Percentiles rank a stretch among this genome's conserved stretches.
Evolutionary conservation across 2,888 invertebrate species (phyloP).

Genomic region (Linnaemya vulpina): DNA sequence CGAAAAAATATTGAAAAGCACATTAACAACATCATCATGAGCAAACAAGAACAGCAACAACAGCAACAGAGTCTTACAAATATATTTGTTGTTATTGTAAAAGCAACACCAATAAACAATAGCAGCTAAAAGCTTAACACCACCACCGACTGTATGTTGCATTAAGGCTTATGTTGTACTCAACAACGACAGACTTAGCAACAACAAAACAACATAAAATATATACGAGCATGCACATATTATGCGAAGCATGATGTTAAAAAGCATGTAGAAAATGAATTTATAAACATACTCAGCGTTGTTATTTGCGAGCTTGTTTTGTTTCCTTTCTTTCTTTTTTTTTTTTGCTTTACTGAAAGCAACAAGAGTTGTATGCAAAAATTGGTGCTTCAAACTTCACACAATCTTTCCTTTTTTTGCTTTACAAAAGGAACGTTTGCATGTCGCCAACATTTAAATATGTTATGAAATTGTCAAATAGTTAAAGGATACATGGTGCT

Average conservation of each 20-base stretch:
- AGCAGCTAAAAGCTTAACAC: conserved; percentile 36
- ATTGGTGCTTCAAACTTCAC: conserved; percentile 20
- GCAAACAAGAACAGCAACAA: conserved; percentile 20
- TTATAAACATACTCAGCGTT: conserved; percentile 20
- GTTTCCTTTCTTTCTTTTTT: too few relatives aligned
- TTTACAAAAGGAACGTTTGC: neutral
- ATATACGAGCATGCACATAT: neutral
- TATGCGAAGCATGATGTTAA: conserved; percentile 44
- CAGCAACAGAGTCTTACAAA: conserved; percentile 24
- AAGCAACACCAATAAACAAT: conserved; percentile 46
- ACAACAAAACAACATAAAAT: conserved; percentile 27
- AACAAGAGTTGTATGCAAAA: conserved; percentile 37
- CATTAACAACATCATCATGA: conserved; percentile 29
- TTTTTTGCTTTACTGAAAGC: conserved; percentile 14
- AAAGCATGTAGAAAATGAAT: conserved; percentile 1
- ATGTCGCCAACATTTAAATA: neutral
- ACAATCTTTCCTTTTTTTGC: conserved; percentile 18
- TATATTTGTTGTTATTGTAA: conserved; percentile 2
- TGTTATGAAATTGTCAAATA: neutral
- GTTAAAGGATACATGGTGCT: neutral
- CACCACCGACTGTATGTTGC: conserved; percentile 32
- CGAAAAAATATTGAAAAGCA: conserved; percentile 48
- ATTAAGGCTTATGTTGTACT: conserved; percentile 40
- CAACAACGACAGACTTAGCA: conserved; percentile 30
- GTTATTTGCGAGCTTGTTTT: neutral